Percentiles rank a stretch among this genome's conserved stretches.
Evolutionary conservation across 2,888 invertebrate species (phyloP).

Genomic region (Nemurella pictetii): DNA sequence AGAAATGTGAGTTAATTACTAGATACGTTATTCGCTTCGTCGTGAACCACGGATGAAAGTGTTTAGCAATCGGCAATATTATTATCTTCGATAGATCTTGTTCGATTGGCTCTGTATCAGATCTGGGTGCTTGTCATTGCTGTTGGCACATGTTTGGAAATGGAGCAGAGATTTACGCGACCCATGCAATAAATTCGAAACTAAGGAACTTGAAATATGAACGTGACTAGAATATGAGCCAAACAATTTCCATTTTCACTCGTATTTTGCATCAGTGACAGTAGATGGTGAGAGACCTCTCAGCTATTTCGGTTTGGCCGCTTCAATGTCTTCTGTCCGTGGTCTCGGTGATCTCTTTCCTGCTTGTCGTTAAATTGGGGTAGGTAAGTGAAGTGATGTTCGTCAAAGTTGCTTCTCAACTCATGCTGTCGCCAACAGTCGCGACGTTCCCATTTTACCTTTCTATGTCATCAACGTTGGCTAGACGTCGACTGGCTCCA

Average conservation of each 20-base stretch:
- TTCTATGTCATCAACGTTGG: not conserved
- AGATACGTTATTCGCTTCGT: not conserved
- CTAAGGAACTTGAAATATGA: not conserved
- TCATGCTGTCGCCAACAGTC: not conserved
- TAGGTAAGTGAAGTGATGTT: not conserved
- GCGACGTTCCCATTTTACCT: not conserved
- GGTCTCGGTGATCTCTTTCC: not conserved
- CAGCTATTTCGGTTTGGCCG: not conserved
- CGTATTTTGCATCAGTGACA: not conserved
- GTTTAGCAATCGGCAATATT: not conserved
- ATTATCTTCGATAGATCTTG: not conserved
- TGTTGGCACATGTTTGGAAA: not conserved
- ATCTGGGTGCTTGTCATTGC: not conserved
- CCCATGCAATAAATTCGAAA: not conserved
- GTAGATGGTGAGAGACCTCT: not conserved
- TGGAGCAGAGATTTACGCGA: not conserved
- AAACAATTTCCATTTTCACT: not conserved
- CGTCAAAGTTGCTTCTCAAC: not conserved
- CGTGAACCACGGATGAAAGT: not conserved
- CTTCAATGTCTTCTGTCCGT: not conserved
- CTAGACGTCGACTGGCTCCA: not conserved
- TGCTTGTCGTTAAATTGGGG: not conserved
- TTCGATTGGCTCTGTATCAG: not conserved
- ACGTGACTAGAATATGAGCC: not conserved
- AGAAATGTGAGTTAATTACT: slow-evolving; percentile 8